Evolutionary conservation across 2,113 vertebrate species (phyloP).

Genomic region (Rana temporaria): DNA sequence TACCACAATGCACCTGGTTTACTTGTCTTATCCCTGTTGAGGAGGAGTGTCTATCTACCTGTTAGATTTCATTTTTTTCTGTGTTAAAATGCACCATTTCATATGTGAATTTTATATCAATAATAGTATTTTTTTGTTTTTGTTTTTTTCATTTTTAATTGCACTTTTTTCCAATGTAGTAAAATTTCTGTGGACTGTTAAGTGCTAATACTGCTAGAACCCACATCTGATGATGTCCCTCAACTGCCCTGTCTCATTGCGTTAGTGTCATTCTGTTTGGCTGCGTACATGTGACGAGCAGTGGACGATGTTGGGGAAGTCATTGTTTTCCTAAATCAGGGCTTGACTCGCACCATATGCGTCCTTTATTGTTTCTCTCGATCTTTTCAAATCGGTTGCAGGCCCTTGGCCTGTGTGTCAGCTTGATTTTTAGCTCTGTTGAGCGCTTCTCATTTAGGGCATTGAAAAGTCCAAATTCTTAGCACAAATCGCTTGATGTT

Average conservation of each 20-base stretch:
- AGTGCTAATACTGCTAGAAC: slow-evolving; percentile 21
- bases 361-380: slow-evolving; percentile 7
- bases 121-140: slow-evolving; percentile 27
- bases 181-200: not conserved
- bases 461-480: not conserved
- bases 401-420: not conserved
- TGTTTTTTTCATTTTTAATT: slow-evolving; percentile 59
- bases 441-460: not conserved
- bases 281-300: not conserved
- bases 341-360: slow-evolving; percentile 13
- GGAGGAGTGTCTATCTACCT: slow-evolving; percentile 49
- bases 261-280: slow-evolving; percentile 5
- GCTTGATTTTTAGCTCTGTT: not conserved
- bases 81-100: slow-evolving; percentile 25
- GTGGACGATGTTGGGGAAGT: not conserved
- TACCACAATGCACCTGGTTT: slow-evolving; percentile 57
- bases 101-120: slow-evolving; percentile 48
- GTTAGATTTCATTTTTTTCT: slow-evolving; percentile 36
- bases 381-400: not conserved
- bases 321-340: slow-evolving; percentile 16
- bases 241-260: not conserved
- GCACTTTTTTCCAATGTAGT: slow-evolving; percentile 69
- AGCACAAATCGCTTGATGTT: not conserved
- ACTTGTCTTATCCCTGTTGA: slow-evolving; percentile 44
- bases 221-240: slow-evolving; percentile 6